Conservation (phyloP, 2,888 invertebrate genomes). For the Timema podura region DNA sequence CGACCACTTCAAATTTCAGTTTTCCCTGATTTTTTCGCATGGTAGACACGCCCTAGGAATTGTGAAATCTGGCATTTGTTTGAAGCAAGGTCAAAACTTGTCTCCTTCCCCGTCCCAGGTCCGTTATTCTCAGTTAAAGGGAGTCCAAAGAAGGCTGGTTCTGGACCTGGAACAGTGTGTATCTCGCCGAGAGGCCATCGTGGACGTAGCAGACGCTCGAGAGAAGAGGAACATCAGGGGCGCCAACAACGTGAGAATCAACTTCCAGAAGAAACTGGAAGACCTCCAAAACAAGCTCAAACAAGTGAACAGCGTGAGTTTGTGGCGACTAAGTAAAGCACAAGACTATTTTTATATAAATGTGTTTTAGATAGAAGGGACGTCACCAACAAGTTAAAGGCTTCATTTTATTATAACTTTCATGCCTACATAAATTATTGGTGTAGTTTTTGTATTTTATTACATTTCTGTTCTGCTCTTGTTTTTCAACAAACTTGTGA, state of each 20-base stretch:
- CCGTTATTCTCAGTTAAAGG: slow-evolving; percentile 49
- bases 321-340: not conserved
- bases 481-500: not conserved
- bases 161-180: slow-evolving; percentile 63
- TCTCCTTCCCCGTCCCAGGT: slow-evolving; percentile 39
- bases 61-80: too few relatives aligned
- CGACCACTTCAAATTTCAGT: too few relatives aligned
- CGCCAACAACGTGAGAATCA: slow-evolving; percentile 48
- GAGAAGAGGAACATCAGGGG: slow-evolving; percentile 50
- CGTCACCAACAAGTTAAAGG: too few relatives aligned
- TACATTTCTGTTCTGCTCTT: not conserved
- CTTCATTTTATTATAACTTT: too few relatives aligned
- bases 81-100: too few relatives aligned
- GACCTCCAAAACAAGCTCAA: slow-evolving; percentile 56
- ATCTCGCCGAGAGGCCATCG: slow-evolving; percentile 59
- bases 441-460: not conserved
- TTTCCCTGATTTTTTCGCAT: not conserved
- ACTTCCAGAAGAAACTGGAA: slow-evolving; percentile 54
- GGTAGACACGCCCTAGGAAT: not conserved
- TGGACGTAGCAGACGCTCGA: slow-evolving; percentile 53
- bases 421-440: too few relatives aligned
- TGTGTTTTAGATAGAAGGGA: too few relatives aligned
- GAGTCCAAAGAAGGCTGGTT: slow-evolving; percentile 57
- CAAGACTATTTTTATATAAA: not conserved
- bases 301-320: slow-evolving; percentile 48